A percentile compares a stretch with the other conserved stretches of the same genome.
Evolutionary conservation across 2,888 invertebrate genomes (phyloP).

Genomic region (Urechis unicinctus): DNA sequence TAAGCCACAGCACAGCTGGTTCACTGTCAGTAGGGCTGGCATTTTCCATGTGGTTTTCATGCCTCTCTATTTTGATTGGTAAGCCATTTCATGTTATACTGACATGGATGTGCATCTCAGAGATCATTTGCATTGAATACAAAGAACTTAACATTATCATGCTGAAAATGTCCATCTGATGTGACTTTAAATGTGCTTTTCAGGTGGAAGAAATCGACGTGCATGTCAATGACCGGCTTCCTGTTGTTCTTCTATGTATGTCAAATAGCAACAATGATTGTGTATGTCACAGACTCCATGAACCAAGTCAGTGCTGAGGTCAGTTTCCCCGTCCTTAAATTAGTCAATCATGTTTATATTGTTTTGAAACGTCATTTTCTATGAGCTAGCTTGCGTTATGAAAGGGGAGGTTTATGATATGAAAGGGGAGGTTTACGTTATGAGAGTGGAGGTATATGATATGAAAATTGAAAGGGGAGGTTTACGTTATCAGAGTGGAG

Average conservation of each 20-base stretch:
- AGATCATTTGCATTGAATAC: too few species aligned
- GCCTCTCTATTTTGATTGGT: constrained; percentile 82
- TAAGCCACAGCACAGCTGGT: constrained; percentile 85
- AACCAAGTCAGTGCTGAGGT: constrained; percentile 11
- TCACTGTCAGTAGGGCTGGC: constrained; percentile 77
- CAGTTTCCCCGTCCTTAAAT: background rate
- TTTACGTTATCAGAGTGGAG: too few species aligned
- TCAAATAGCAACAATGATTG: constrained; percentile 61
- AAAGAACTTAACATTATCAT: too few species aligned
- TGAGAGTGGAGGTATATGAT: too few species aligned
- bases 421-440: too few species aligned
- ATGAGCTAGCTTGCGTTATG: too few species aligned
- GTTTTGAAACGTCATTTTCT: too few species aligned
- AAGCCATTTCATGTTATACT: constrained; percentile 16
- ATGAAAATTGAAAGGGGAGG: too few species aligned
- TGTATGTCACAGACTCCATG: constrained; percentile 24
- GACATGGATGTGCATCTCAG: too few species aligned
- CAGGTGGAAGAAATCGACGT: constrained; percentile 71
- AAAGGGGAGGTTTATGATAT: too few species aligned
- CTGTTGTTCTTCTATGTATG: constrained; percentile 72
- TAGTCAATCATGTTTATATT: background rate
- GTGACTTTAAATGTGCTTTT: constrained; percentile 4
- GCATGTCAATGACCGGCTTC: constrained; percentile 52
- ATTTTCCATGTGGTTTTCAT: constrained; percentile 74
- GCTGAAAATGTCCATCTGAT: too few species aligned